Percentiles rank a stretch among this genome's conserved stretches.
Conservation (phyloP, 2,113 vertebrate species). For the Panthera tigris region DNA sequence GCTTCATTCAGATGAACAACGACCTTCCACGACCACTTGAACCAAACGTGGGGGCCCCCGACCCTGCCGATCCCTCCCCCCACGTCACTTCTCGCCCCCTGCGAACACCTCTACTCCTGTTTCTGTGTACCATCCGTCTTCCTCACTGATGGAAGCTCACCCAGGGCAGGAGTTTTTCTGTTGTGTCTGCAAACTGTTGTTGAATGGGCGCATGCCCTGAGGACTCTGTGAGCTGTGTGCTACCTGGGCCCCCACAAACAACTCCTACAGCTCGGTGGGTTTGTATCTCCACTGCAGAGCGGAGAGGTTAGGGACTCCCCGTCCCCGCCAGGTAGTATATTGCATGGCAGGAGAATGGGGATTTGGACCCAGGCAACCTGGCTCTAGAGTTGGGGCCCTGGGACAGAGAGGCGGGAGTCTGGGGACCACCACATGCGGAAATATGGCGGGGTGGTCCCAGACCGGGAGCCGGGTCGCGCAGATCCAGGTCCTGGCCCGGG, state of each 20-base stretch:
- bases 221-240: accelerated
- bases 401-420: neutral
- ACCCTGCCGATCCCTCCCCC: accelerated
- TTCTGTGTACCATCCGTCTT: neutral
- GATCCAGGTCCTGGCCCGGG: too few species aligned
- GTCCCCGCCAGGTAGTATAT: accelerated
- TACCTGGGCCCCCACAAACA: neutral
- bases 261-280: neutral
- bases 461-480: too few species aligned
- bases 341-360: neutral
- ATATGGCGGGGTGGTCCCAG: accelerated
- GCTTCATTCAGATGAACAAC: neutral
- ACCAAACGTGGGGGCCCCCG: neutral
- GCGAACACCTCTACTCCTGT: accelerated
- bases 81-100: neutral
- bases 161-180: neutral
- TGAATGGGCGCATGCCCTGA: accelerated
- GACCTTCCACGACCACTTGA: neutral
- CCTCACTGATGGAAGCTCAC: accelerated
- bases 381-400: neutral
- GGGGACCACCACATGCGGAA: accelerated
- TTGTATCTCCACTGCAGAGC: neutral
- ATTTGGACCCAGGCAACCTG: too few species aligned
- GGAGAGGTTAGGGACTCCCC: too few species aligned
- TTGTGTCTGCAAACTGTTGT: neutral